phyloP scores from a whole-genome alignment of 2,888 invertebrate genomes.

The Ectemnius continuus region DNA sequence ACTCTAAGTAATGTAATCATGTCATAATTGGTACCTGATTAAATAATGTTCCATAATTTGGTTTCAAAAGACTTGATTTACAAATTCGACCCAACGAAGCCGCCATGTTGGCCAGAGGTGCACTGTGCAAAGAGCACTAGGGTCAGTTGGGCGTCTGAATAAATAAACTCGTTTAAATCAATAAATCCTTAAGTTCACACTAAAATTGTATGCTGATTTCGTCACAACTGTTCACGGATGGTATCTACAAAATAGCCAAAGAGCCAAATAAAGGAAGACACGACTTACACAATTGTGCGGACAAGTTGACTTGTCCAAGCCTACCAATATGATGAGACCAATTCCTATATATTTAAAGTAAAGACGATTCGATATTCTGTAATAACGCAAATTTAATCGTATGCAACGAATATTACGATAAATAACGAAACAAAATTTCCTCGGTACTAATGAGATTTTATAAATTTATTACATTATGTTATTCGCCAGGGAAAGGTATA shows the following conservation, averaged over 20 bases:
- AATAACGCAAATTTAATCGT: no score
- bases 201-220: neutral
- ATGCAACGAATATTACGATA: no score
- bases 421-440: no score
- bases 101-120: conserved; percentile 87
- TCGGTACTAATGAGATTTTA: no score
- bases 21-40: conserved; percentile 83
- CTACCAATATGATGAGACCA: conserved; percentile 35
- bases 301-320: conserved; percentile 37
- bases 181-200: conserved; percentile 1
- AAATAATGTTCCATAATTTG: conserved; percentile 83
- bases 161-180: conserved; percentile 5
- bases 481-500: no score
- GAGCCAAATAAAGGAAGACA: neutral
- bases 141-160: conserved; percentile 54
- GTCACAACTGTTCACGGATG: neutral
- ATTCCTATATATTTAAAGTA: conserved; percentile 20
- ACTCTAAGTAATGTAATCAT: neutral
- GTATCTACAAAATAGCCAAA: conserved; percentile 6
- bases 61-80: conserved; percentile 90
- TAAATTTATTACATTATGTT: no score
- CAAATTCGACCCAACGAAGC: conserved; percentile 92
- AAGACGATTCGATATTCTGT: no score
- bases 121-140: conserved; percentile 64
- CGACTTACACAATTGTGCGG: conserved; percentile 46